Conservation (phyloP, 2,888 invertebrate species). For the Sinodicranocentrus sp. region DNA sequence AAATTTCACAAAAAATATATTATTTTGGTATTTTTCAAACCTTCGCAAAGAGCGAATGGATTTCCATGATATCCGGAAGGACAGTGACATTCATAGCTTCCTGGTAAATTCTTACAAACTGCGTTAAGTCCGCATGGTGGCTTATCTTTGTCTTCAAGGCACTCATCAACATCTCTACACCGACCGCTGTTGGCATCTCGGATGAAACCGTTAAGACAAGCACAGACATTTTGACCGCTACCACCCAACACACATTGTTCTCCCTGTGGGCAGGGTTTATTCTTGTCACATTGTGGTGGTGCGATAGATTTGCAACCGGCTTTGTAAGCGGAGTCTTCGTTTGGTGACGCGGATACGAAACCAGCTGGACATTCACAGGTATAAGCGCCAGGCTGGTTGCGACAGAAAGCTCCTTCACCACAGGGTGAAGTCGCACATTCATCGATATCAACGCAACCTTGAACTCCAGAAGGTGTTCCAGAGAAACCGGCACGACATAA, state of each 20-base stretch:
- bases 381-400: conserved; percentile 91
- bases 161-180: conserved; percentile 93
- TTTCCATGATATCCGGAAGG: conserved; percentile 86
- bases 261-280: conserved; percentile 88
- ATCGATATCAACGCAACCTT: conserved; percentile 91
- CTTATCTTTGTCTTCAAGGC: conserved; percentile 86
- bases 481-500: conserved; percentile 90
- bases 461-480: conserved; percentile 83
- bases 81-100: conserved; percentile 95
- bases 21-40: conserved; percentile 77
- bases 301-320: conserved; percentile 85
- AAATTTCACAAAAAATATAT: neutral
- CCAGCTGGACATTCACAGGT: conserved; percentile 91
- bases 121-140: conserved; percentile 91
- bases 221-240: conserved; percentile 89
- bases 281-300: conserved; percentile 84
- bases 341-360: conserved; percentile 80
- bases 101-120: conserved; percentile 94
- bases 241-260: conserved; percentile 92
- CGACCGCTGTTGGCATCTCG: conserved; percentile 84
- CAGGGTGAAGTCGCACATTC: conserved; percentile 92
- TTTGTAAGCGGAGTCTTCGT: conserved; percentile 84
- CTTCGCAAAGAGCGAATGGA: conserved; percentile 91
- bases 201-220: conserved; percentile 92
- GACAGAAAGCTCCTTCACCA: conserved; percentile 90